Percentiles rank a stretch among this genome's conserved stretches.
Conservation (phyloP, 1,140 invertebrate species). For the Bombus cullumanus region DNA sequence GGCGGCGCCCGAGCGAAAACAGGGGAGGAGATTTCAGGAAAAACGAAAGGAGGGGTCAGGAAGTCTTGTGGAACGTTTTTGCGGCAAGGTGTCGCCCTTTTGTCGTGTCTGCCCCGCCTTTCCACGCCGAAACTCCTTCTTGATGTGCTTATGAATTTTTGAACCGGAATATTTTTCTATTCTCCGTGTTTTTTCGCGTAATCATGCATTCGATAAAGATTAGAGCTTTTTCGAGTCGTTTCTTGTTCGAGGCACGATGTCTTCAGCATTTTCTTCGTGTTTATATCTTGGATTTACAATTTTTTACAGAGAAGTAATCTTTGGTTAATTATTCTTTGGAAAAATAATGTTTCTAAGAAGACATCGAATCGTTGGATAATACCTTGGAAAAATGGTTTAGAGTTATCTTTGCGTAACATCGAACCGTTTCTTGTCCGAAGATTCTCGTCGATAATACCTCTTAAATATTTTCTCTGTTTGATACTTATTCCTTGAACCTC, state of each 20-base stretch:
- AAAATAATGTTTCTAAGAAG: no score
- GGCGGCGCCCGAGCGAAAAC: constrained; percentile 2
- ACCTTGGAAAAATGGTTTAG: no score
- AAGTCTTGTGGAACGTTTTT: not conserved
- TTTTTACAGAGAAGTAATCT: no score
- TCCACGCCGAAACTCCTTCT: not conserved
- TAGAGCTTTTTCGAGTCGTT: not conserved
- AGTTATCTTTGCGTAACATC: no score
- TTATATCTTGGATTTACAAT: no score
- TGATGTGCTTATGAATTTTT: constrained; percentile 26
- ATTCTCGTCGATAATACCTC: no score
- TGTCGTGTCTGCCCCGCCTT: not conserved
- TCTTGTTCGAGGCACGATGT: no score
- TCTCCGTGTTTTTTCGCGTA: not conserved
- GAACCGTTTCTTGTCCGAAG: no score
- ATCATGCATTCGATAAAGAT: not conserved
- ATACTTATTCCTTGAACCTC: no score
- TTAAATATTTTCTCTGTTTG: no score
- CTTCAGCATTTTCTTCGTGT: not conserved
- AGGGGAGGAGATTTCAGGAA: constrained; percentile 32
- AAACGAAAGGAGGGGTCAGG: constrained; percentile 11
- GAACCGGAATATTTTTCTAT: not conserved
- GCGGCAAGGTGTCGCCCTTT: not conserved
- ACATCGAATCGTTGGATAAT: no score
- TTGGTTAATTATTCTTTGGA: no score